These are phyloP conservation scores for Meteorus cinctellus DNA, from an alignment of 2,888 invertebrate species.

Conservation along the genomic window DNA sequence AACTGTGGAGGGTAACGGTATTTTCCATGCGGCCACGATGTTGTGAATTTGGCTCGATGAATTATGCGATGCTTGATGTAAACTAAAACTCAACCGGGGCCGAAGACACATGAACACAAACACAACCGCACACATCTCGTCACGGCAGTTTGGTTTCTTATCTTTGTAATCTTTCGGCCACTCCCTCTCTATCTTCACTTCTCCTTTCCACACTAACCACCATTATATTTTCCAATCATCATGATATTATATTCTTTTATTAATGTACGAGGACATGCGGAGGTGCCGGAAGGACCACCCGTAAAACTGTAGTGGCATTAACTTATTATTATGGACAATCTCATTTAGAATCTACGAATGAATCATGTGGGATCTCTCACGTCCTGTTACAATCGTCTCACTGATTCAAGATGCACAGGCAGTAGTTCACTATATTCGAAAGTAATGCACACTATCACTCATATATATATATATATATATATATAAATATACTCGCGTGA, in stretches of 20 bases:
- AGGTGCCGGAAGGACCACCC: conserved; percentile 28
- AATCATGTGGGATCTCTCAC: conserved; percentile 4
- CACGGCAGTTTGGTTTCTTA: neutral
- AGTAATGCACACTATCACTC: neutral
- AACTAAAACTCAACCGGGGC: conserved; percentile 38
- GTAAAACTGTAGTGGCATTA: conserved; percentile 18
- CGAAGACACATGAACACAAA: conserved; percentile 28
- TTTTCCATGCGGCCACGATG: conserved; percentile 9
- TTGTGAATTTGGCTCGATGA: conserved; percentile 23
- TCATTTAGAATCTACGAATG: neutral
- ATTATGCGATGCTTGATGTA: conserved; percentile 41
- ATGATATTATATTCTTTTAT: conserved; percentile 17
- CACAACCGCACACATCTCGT: conserved; percentile 12
- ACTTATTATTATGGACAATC: conserved; percentile 6
- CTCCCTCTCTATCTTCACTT: neutral
- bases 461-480: neutral
- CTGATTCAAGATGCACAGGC: neutral
- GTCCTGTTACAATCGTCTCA: neutral
- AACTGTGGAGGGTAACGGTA: conserved; percentile 12
- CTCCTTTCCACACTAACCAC: neutral
- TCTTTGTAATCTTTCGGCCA: neutral
- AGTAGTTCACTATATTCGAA: conserved; percentile 20
- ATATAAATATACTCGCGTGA: neutral
- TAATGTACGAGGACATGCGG: neutral
- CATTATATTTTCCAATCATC: conserved; percentile 8